phyloP scores from a whole-genome alignment of 2,113 vertebrate genomes.

The Zosterops lateralis region DNA sequence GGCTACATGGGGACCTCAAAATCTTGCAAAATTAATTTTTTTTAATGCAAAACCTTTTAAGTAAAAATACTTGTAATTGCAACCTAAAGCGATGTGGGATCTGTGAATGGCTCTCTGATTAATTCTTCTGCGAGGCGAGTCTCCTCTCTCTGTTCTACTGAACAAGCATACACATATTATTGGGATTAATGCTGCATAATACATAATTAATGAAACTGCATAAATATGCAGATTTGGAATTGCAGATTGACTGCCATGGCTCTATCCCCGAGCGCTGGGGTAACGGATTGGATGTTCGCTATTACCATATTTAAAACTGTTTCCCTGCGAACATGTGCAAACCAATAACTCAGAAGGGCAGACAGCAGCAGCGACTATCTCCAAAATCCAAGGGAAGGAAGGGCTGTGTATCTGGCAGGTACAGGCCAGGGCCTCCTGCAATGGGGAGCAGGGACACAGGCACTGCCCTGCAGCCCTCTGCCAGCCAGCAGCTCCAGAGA shows the following conservation, averaged over 20 bases:
- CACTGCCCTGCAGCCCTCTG: not conserved
- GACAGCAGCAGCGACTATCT: fast-evolving
- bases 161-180: slow-evolving; percentile 42
- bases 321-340: slow-evolving; percentile 32
- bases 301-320: slow-evolving; percentile 48
- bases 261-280: slow-evolving; percentile 42
- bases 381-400: not conserved
- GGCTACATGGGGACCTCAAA: slow-evolving; percentile 22
- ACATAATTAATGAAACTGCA: slow-evolving; percentile 70
- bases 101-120: slow-evolving; percentile 25
- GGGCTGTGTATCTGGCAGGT: not conserved
- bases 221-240: slow-evolving; percentile 76
- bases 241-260: slow-evolving; percentile 59
- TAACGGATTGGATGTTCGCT: slow-evolving; percentile 60
- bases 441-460: not conserved
- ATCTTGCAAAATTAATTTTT: slow-evolving; percentile 41
- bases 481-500: not conserved
- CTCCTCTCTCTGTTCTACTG: slow-evolving; percentile 25
- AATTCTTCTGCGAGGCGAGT: slow-evolving; percentile 13
- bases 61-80: slow-evolving; percentile 58
- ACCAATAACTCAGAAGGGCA: not conserved
- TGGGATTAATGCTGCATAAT: slow-evolving; percentile 57
- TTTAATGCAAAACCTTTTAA: slow-evolving; percentile 51
- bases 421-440: not conserved
- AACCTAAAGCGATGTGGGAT: slow-evolving; percentile 8